phyloP scores from a whole-genome alignment of 2,797 vertebrate species.

The Fistularia tabacaria region DNA sequence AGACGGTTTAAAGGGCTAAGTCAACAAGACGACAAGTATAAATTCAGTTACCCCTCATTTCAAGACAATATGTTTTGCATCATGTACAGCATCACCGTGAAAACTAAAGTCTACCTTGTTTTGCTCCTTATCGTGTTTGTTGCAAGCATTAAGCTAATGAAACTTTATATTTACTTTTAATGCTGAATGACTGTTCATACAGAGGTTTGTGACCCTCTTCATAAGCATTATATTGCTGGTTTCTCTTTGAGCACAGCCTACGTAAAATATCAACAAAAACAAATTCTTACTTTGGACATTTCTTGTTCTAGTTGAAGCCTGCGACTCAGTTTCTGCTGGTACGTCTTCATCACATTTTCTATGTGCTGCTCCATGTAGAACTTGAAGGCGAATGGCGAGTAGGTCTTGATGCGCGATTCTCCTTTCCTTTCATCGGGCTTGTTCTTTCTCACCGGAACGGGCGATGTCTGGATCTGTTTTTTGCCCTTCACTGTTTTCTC shows the following conservation, averaged over 20 bases:
- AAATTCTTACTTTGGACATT: constrained; percentile 89
- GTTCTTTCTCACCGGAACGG: constrained; percentile 89
- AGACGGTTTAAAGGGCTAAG: constrained; percentile 29
- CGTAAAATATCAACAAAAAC: too few species aligned
- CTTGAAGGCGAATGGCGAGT: constrained; percentile 96
- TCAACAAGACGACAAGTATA: constrained; percentile 29
- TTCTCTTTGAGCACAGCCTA: too few species aligned
- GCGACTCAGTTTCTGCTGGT: constrained; percentile 95
- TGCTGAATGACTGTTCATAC: too few species aligned
- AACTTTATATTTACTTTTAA: too few species aligned
- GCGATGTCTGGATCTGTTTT: constrained; percentile 98
- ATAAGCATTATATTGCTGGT: neutral
- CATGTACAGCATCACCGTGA: too few species aligned
- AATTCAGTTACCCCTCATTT: constrained; percentile 21
- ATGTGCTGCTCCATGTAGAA: constrained; percentile 99
- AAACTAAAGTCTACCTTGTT: too few species aligned
- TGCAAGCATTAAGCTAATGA: too few species aligned
- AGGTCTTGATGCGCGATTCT: constrained; percentile 96
- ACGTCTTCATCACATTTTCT: constrained; percentile 96
- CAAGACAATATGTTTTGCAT: constrained; percentile 6
- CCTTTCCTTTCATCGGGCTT: constrained; percentile 91
- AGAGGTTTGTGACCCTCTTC: neutral
- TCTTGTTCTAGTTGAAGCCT: constrained; percentile 94
- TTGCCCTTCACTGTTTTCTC: constrained; percentile 88
- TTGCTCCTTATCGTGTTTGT: too few species aligned